These are phyloP conservation scores for Drosophila kanapiae DNA, from an alignment of 1,140 invertebrate genomes.

Conservation along the genomic window DNA sequence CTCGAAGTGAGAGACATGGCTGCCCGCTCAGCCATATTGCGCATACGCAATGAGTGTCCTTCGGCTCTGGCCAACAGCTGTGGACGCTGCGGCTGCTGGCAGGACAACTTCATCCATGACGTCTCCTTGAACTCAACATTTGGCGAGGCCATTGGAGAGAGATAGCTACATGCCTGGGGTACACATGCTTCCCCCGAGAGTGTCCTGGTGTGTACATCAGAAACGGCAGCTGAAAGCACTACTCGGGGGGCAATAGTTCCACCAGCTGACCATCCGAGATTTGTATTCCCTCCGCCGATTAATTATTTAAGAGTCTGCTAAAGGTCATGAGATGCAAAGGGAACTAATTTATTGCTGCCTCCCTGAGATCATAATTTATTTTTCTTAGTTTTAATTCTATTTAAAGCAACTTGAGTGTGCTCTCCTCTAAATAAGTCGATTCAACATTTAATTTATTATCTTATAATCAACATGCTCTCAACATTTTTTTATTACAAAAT, in stretches of 20 bases:
- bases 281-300: conserved; percentile 16
- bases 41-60: conserved; percentile 55
- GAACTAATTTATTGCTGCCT: background rate
- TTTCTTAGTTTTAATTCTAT: background rate
- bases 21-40: conserved; percentile 7
- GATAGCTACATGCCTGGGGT: conserved; percentile 13
- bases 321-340: conserved; percentile 46
- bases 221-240: background rate
- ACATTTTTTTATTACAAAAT: background rate
- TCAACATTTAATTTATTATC: background rate
- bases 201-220: conserved; percentile 21
- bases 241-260: conserved; percentile 55
- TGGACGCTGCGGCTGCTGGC: conserved; percentile 53
- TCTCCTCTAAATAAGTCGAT: background rate
- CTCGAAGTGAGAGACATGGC: conserved; percentile 4
- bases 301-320: conserved; percentile 46
- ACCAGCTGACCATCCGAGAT: conserved; percentile 8
- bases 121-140: conserved; percentile 83
- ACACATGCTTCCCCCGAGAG: conserved; percentile 35
- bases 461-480: background rate
- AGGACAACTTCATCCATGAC: conserved; percentile 62
- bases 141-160: conserved; percentile 62
- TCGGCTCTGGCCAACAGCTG: conserved; percentile 64
- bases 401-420: background rate
- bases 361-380: background rate